Base-by-base conservation (phyloP, 2,113 vertebrate species). In the Microtus pennsylvanicus region DNA sequence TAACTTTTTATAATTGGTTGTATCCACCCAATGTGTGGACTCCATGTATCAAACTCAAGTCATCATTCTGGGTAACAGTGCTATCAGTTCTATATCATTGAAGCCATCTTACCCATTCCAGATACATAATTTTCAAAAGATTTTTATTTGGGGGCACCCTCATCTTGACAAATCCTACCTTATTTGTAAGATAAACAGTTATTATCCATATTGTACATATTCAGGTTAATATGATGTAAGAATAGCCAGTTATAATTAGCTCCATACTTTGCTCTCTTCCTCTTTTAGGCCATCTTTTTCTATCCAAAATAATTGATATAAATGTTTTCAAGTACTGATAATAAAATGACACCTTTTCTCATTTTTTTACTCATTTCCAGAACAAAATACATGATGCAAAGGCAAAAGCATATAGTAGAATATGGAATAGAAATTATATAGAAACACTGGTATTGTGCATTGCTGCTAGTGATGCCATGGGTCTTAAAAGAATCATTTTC, bases 111-210 rank as follows among this genome's bases (percentile, higher is more conserved):
- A 3, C 38, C 38, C 4, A 55, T 7, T 28, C n/a, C 65, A 22
- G n/a, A 38, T 30, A 19, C 6, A 47, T 58, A 35, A 47, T 80
- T 89, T 83, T 50, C 6, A 92, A 85, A 81, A 91, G 12, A 61
- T 0, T 21, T 76, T 94, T 87, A 69, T 35, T 72, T 91, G 93
- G 22, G 35, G 8, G 10, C 47, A 93, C 3, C 1, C 12, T 28
- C 21, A 61, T 86, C 50, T 75, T 94, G 74, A 93, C n/a, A 78
- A 7, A n/a, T 72, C 10, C 30, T 76, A 33, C 33, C 65, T 94
- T 87, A 58, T 72, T 95, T 94, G 38, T 76, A 35, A 94, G 83
- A 26, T 82, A 63, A 2, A 1, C 83, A 95, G 76, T 67, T 76
- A n/a, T 87, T 91, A 82, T 80, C 10, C 21, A 83, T 22, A 22